Evolutionary conservation across 2,888 invertebrate genomes (phyloP).

Genomic region (Serrognathus titanus): DNA sequence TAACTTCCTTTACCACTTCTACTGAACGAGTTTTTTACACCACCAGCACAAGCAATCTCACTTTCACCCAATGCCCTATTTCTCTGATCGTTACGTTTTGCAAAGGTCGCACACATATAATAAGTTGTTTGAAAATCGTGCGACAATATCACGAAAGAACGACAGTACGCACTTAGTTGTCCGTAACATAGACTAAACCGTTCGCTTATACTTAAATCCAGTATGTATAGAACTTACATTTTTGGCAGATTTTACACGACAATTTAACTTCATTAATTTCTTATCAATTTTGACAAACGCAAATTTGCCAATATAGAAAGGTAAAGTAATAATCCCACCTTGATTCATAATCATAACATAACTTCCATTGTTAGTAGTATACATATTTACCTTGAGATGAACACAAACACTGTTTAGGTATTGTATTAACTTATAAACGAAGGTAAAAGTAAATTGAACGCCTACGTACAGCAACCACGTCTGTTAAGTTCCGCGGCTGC

Average conservation of each 20-base stretch:
- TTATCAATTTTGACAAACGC: not conserved
- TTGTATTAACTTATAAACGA: constrained; percentile 24
- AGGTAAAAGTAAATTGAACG: constrained; percentile 40
- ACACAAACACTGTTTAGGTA: constrained; percentile 12
- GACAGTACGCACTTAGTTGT: too few relatives aligned
- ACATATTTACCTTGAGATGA: constrained; percentile 27
- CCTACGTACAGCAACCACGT: constrained; percentile 33
- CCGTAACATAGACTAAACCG: constrained; percentile 3
- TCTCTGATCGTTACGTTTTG: constrained; percentile 16
- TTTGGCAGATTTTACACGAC: not conserved
- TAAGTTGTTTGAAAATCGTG: too few relatives aligned
- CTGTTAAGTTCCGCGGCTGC: constrained; percentile 35
- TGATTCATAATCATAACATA: not conserved
- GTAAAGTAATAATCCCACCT: not conserved
- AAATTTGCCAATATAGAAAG: not conserved
- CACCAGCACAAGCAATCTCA: constrained; percentile 33
- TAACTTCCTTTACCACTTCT: not conserved
- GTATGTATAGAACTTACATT: not conserved
- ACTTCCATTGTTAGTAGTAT: constrained; percentile 7
- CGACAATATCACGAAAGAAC: too few relatives aligned
- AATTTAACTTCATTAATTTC: not conserved
- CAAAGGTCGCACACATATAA: constrained; percentile 2
- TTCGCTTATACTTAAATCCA: not conserved
- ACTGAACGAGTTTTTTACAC: constrained; percentile 26
- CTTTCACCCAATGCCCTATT: constrained; percentile 48